Conservation (phyloP, 2,888 invertebrate species). For the Rutpela maculata region DNA sequence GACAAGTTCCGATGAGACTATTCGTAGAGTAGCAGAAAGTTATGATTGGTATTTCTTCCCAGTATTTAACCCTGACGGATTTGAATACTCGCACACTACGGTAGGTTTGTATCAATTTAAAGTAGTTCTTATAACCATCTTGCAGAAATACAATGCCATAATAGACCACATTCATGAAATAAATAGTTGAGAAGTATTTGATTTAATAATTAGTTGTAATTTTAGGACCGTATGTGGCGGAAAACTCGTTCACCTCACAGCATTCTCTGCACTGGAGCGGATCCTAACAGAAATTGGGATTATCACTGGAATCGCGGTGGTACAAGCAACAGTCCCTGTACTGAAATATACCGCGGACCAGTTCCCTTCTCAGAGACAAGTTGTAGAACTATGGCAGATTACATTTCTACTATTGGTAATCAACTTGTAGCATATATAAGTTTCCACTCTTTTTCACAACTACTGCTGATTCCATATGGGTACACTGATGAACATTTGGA, state of each 20-base stretch:
- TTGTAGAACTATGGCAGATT: constrained; percentile 76
- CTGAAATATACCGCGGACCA: constrained; percentile 81
- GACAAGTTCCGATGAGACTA: constrained; percentile 75
- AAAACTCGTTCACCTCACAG: constrained; percentile 78
- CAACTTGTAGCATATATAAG: constrained; percentile 77
- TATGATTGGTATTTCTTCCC: constrained; percentile 86
- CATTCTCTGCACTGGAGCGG: constrained; percentile 79
- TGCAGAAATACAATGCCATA: no score
- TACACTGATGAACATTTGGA: constrained; percentile 77
- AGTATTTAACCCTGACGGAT: constrained; percentile 84
- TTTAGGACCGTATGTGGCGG: constrained; percentile 81
- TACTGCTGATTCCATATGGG: constrained; percentile 82
- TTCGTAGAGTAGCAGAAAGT: constrained; percentile 77
- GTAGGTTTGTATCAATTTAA: constrained; percentile 68
- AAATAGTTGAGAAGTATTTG: no score
- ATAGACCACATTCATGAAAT: no score
- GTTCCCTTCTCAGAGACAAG: constrained; percentile 84
- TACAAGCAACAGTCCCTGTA: constrained; percentile 77
- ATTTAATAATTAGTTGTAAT: not conserved
- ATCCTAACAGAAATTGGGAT: constrained; percentile 87
- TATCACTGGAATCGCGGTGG: constrained; percentile 80
- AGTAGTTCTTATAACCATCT: no score
- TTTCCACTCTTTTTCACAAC: constrained; percentile 85
- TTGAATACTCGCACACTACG: constrained; percentile 78
- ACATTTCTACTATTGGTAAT: constrained; percentile 71